These are phyloP conservation scores for Palythoa grandiflora DNA, from an alignment of 92 coral and sea anemone genomes.

Conservation along the genomic window DNA sequence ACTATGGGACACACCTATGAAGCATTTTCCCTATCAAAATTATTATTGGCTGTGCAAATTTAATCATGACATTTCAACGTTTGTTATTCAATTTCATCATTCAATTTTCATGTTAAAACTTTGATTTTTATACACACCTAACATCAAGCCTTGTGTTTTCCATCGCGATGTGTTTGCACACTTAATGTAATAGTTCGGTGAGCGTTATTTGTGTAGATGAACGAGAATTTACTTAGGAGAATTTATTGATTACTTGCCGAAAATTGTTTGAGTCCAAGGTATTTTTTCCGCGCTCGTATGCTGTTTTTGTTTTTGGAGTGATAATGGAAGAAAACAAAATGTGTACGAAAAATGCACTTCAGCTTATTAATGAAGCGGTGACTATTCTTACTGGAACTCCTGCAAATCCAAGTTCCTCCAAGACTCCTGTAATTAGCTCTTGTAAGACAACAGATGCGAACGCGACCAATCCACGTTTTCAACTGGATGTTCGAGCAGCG, in stretches of 20 bases:
- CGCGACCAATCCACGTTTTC: background rate
- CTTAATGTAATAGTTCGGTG: too few relatives aligned
- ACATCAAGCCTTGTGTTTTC: too few relatives aligned
- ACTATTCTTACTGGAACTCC: slow-evolving; percentile 30
- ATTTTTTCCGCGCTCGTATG: too few relatives aligned
- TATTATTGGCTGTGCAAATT: too few relatives aligned
- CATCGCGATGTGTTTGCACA: too few relatives aligned
- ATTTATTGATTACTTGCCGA: too few relatives aligned
- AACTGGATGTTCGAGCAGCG: background rate
- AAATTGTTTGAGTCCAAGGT: too few relatives aligned
- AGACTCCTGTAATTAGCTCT: background rate
- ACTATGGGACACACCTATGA: background rate
- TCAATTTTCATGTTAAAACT: background rate
- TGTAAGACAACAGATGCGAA: background rate
- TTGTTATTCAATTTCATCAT: background rate
- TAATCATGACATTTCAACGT: background rate
- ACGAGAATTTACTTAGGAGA: background rate
- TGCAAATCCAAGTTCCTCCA: background rate
- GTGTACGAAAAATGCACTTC: slow-evolving; percentile 29
- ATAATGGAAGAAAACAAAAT: background rate
- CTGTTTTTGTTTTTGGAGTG: too few relatives aligned
- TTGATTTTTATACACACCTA: too few relatives aligned
- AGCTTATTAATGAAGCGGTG: slow-evolving; percentile 46
- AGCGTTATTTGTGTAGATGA: background rate
- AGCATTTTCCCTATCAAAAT: background rate